A percentile compares a stretch with the other conserved stretches of the same genome.
Evolutionary conservation across 2,113 vertebrate species (phyloP).

Genomic region (Ammodytes marinus): DNA sequence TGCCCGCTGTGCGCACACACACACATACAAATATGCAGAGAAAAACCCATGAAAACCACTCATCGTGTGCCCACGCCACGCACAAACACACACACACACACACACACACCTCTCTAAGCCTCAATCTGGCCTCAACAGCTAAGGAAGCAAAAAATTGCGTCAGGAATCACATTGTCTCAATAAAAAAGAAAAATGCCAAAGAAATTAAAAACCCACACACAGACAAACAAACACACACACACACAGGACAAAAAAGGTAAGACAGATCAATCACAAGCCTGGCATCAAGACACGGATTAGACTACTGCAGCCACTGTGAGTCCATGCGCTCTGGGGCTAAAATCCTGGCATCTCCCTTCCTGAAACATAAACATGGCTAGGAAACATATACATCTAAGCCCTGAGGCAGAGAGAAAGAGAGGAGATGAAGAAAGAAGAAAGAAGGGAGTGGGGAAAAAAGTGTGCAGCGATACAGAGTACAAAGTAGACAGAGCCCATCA

Average conservation of each 20-base stretch:
- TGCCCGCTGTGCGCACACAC: slow-evolving; percentile 90
- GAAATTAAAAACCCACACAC: slow-evolving; percentile 72
- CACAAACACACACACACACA: slow-evolving; percentile 33
- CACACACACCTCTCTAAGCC: slow-evolving; percentile 73
- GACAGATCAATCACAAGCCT: slow-evolving; percentile 79
- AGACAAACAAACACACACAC: slow-evolving; percentile 30
- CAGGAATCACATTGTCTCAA: slow-evolving; percentile 73
- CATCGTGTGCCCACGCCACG: slow-evolving; percentile 60
- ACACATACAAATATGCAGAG: slow-evolving; percentile 74
- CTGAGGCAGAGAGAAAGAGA: slow-evolving; percentile 73
- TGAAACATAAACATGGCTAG: slow-evolving; percentile 81
- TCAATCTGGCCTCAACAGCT: slow-evolving; percentile 80
- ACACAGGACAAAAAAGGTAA: slow-evolving; percentile 66
- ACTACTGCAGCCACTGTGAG: slow-evolving; percentile 82
- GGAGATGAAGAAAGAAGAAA: slow-evolving; percentile 55
- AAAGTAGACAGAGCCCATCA: slow-evolving; percentile 81
- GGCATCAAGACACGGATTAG: slow-evolving; percentile 80
- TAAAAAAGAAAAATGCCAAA: slow-evolving; percentile 68
- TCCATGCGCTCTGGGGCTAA: slow-evolving; percentile 82
- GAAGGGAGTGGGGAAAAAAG: slow-evolving; percentile 52
- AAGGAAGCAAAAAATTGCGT: slow-evolving; percentile 78
- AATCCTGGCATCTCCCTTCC: slow-evolving; percentile 80
- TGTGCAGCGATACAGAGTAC: slow-evolving; percentile 77
- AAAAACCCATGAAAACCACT: slow-evolving; percentile 87
- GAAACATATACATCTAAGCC: slow-evolving; percentile 81